Evolutionary conservation across 2,888 invertebrate species (phyloP), one percentile per base, ranked within the genome.

Genomic region (Coelogynopora nodosa): DNA sequence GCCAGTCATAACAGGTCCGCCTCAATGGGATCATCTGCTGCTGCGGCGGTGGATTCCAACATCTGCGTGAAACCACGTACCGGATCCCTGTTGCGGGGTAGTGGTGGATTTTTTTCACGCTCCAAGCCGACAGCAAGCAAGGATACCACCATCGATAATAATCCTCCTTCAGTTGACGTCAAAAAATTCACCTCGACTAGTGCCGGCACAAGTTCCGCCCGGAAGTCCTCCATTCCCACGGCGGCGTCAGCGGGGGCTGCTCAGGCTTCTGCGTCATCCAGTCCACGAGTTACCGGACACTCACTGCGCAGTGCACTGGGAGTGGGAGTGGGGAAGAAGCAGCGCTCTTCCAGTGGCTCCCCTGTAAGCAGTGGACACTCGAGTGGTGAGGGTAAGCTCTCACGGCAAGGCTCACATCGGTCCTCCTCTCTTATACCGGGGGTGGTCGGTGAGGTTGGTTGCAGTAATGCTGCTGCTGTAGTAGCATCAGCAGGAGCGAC

Each of bases 51-150:
- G 2, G 74, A 74, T 74, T 5, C 27, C 23, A 74, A 74, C 23
- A n/a, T n/a, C n/a, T n/a, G n/a, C n/a, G 18, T 26, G 2, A 74
- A 74, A 23, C 74, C 74, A 2, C 18, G 74, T 13, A 74, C 74
- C 23, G 27, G 27, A 2, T 74, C 74, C 23, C 74, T 74, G 2
- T 5, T 74, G 18, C 18, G 74, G 10, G 74, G 74, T 23, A 74
- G 74, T 74, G 74, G 74, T 26, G 74, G 74, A 13, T 74, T 74
- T 26, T 74, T 74, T 26, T 74, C 74, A 74, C 74, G 74, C 18
- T 74, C 74, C 27, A 74, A 74, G 74, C n/a, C n/a, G n/a, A 13
- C 10, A 13, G 74, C 5, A 10, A 74, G 27, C 18, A 26, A 74
- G 74, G 74, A 13, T 5, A 74, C 18, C 74, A 2, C 74, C 10